Base-by-base conservation (phyloP, 2,888 invertebrate genomes). In the Pantelozetes paolii region DNA sequence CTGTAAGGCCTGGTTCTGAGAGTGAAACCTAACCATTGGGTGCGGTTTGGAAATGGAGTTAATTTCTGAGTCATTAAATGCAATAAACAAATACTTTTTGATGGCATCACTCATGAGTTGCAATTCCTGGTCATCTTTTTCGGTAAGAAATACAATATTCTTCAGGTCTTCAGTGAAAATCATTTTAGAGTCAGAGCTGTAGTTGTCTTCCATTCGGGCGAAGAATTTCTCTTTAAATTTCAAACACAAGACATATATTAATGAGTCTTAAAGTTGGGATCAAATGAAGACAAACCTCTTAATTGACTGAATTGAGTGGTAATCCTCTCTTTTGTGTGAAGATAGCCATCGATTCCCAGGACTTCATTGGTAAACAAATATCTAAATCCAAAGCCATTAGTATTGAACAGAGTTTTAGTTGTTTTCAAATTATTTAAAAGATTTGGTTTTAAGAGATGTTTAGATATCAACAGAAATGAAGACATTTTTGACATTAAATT, bases 91-190 rank as follows among this genome's bases (percentile, higher is more conserved):
- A 71, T 67, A 89, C 87, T 88, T 89, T 81, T 86, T 85, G 77
- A 90, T 83, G 90, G 92, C 91, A 78, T 86, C 84, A 11, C 85
- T 79, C 1, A 89, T 81, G 23, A 91, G 82, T 9, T 87, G 82
- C 18, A 90, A 77, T 81, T 92, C 91, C 13, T 84, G 81, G 2
- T 84, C 81, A 42, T 83, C 84, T 36, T 85, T 86, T 75, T 89
- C 86, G 2, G 87, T 86, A 72, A 92, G 81, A 80, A 91, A 89
- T 5, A 90, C 81, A 87, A 91, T 89, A 80, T 89, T 90, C 81
- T 91, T 92, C 15, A 92, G 83, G 82, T 92, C 92, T 83, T 92
- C 92, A 8, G 91, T 90, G 80, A 91, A 92, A 77, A 92, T 86
- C 86, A 90, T 87, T 78, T 85, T 87, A 0, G 81, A 77, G 0